Percentiles rank a stretch among this genome's conserved stretches.
Evolutionary conservation across 1,140 invertebrate species (phyloP).

Genomic region (Temnothorax longispinosus): DNA sequence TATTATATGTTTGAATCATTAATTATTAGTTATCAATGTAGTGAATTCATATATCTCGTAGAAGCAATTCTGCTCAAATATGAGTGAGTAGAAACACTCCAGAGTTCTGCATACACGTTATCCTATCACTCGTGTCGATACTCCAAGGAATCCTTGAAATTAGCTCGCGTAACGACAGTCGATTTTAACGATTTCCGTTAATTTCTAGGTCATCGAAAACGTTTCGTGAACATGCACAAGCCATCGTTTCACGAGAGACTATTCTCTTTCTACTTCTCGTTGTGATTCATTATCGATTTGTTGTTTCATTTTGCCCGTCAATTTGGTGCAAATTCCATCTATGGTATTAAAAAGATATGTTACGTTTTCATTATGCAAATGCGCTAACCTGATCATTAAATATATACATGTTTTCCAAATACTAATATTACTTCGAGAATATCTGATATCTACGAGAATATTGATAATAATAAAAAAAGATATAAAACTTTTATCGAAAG

Average conservation of each 20-base stretch:
- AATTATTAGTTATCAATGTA: background rate
- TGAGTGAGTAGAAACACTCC: background rate
- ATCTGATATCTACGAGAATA: background rate
- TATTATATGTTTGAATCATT: background rate
- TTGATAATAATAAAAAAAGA: background rate
- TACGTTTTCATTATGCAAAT: background rate
- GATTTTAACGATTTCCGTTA: conserved; percentile 42
- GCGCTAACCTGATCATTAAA: background rate
- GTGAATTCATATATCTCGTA: background rate
- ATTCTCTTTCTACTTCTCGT: background rate
- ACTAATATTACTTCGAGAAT: background rate
- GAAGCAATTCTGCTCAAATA: conserved; percentile 31
- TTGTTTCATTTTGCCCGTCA: background rate
- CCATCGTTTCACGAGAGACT: background rate
- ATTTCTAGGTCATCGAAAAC: conserved; percentile 41
- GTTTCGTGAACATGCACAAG: background rate
- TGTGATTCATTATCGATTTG: background rate
- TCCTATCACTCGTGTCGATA: conserved; percentile 56
- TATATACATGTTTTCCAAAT: background rate
- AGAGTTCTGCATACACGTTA: conserved; percentile 49
- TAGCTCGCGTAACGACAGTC: conserved; percentile 20
- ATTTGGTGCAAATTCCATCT: background rate
- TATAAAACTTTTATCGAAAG: background rate
- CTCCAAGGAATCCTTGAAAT: conserved; percentile 56
- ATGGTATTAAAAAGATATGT: too few species aligned